phyloP scores from a whole-genome alignment of 2,888 invertebrate species.

The Nephrotoma appendiculata region DNA sequence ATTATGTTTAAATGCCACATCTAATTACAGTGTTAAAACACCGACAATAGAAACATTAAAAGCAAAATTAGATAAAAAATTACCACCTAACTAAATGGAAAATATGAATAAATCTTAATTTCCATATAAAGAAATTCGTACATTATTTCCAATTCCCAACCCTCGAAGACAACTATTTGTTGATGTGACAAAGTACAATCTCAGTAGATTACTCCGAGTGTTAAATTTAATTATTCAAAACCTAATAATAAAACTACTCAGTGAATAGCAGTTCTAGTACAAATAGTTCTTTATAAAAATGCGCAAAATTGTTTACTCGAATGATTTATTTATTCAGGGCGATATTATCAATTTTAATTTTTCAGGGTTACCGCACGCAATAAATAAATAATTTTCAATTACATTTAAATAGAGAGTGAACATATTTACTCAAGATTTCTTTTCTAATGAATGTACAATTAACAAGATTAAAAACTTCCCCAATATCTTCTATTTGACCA shows the following conservation, averaged over 20 bases:
- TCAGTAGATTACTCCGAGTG: not conserved
- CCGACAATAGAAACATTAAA: no score
- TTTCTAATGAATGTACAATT: not conserved
- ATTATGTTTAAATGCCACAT: no score
- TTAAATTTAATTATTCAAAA: not conserved
- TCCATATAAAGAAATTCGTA: not conserved
- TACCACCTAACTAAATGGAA: not conserved
- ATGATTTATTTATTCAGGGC: not conserved
- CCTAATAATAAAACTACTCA: not conserved
- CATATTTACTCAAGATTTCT: not conserved
- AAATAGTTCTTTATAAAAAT: not conserved
- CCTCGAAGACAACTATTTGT: not conserved
- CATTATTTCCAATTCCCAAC: not conserved
- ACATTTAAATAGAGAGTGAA: not conserved
- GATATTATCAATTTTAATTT: not conserved
- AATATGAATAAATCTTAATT: not conserved
- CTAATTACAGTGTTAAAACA: no score
- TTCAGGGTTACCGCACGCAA: not conserved
- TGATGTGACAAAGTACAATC: not conserved
- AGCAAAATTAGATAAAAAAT: not conserved
- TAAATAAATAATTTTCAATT: not conserved
- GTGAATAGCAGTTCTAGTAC: not conserved
- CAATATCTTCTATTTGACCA: not conserved
- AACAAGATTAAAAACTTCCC: not conserved
- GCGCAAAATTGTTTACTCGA: not conserved